These are phyloP conservation scores for Crotalus horridus DNA, from an alignment of 2,113 vertebrate genomes.

Conservation along the genomic window DNA sequence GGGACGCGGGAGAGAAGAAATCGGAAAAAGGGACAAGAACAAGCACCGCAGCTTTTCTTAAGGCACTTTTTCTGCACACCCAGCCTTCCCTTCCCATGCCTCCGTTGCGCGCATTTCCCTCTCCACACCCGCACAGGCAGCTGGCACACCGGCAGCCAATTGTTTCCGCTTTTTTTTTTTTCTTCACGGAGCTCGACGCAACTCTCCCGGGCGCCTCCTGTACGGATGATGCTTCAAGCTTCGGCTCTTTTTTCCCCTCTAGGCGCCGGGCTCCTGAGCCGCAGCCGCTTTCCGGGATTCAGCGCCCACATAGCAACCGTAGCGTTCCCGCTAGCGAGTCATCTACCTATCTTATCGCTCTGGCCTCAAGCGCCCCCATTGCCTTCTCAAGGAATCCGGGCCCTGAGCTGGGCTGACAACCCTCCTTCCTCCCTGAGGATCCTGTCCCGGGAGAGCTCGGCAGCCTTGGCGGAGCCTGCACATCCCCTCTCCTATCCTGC, in stretches of 20 bases:
- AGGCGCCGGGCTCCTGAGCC: neutral
- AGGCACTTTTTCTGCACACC: neutral
- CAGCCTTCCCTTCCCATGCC: neutral
- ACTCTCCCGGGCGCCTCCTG: neutral
- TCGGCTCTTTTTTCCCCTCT: neutral
- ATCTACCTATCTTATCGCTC: conserved; percentile 18
- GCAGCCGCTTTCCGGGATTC: neutral
- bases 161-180: no score
- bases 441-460: neutral
- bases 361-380: conserved; percentile 16
- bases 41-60: neutral
- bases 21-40: neutral
- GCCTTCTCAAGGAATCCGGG: conserved; percentile 25
- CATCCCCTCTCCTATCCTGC: neutral
- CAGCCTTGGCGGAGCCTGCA: neutral
- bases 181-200: neutral
- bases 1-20: neutral
- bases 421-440: neutral
- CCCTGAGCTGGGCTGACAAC: neutral
- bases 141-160: neutral
- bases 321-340: neutral
- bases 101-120: neutral
- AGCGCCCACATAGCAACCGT: conserved; percentile 6
- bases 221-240: neutral
- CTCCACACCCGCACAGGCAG: neutral